Evolutionary conservation across 2,797 vertebrate genomes (phyloP), one percentile per base, ranked within the genome.

Genomic region (Bradypus variegatus): DNA sequence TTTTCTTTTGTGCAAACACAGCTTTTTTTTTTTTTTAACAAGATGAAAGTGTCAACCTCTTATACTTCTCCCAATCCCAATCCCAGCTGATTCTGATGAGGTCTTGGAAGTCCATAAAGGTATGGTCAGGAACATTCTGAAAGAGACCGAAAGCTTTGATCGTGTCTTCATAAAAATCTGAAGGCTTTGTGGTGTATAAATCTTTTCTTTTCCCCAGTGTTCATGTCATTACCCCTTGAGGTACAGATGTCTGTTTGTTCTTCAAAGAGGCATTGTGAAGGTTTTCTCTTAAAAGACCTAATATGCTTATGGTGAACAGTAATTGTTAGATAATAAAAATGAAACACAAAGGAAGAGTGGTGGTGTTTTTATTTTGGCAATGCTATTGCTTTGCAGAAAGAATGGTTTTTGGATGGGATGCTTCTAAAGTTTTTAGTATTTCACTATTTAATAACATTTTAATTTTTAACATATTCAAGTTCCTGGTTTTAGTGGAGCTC

Each of bases 391-490:
- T 67, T 88, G 45, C 80, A 88, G 82, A 73, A 82, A 91, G 23
- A 89, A 62, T 16, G 21, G 36, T 79, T 11, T 11, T 55, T 62
- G 19, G 2, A 76, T 64, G 7, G 33, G 7, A 2, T 23, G 36
- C 25, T 50, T 81, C 33, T 64, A 45, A n/a, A 33, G 70, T 86
- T 89, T 91, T 91, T 72, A 89, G 76, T 65, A 21, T 53, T 91
- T 90, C 41, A 48, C 45, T 90, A 45, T 45, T 88, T 62, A 81
- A 75, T 67, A 86, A 75, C 36, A 58, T 78, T 79, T 76, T 92
- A 62, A 78, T 86, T 82, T 93, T 86, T 88, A 91, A 81, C 50
- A 88, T 58, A 80, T 38, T 94, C 94, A 92, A 90, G 5, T 67
- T 91, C 48, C 78, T 89, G 88, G 21, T 50, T 94, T 92, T 92